Evolutionary conservation across 2,888 invertebrate genomes (phyloP), one percentile per base, ranked within the genome.

Genomic region (Eupithecia subumbrata): DNA sequence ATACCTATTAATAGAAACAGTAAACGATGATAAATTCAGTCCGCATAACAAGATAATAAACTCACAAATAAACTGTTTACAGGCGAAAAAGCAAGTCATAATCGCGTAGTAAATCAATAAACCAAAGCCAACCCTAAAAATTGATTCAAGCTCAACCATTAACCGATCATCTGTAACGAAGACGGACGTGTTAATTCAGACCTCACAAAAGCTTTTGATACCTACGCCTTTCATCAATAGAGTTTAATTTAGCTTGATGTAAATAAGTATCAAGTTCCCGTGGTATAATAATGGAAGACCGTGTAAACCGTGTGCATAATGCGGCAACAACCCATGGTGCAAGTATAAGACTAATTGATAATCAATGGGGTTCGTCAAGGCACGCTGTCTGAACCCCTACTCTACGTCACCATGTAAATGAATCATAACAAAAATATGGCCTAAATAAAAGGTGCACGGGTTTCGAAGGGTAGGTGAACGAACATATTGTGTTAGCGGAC

Each of bases 271-370:
- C 82, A 82, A 84, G 89, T 90, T 89, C 87, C 88, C 90, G 88
- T 88, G 84, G 90, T 90, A 89, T 89, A 77, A 85, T 86, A 88
- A 90, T 90, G 91, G 91, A 89, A 85, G 84, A 83, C 89, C 92
- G 90, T 93, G 89, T 95, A 94, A 95, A 94, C 89, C 93, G 89
- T 92, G 92, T 92, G 90, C 88, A 93, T 93, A 94, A 95, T 93
- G 89, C 87, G 88, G 84, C 88, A 88, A 91, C 91, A 91, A 87
- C 88, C 89, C 87, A 91, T 91, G 91, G 91, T 92, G 91, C 90
- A 88, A 91, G 91, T 88, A 92, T 90, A 92, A 91, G 90, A 93
- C 92, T 93, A 94, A 95, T 95, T 94, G 94, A 94, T 94, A 94
- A 95, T 94, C 94, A 92, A 92, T 94, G 92, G 93, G 87, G 87